These are phyloP conservation scores for Zaprionus nigranus DNA, from an alignment of 1,140 invertebrate genomes.

Conservation along the genomic window DNA sequence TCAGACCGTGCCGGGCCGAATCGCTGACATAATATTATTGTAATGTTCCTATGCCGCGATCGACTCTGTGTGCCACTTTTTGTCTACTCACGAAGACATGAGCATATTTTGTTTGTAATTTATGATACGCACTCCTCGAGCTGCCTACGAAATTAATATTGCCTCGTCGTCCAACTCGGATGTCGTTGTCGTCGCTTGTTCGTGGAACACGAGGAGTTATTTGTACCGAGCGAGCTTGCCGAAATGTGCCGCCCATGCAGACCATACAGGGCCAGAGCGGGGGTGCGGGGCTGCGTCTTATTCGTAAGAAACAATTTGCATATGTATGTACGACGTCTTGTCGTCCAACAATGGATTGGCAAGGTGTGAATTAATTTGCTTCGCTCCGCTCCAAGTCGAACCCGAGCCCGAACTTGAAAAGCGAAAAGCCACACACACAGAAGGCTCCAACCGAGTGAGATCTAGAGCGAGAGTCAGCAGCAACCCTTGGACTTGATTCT, in stretches of 20 bases:
- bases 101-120: constrained; percentile 81
- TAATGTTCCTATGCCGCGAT: constrained; percentile 57
- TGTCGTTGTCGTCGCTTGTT: constrained; percentile 10
- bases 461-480: constrained; percentile 9
- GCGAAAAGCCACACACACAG: constrained; percentile 67
- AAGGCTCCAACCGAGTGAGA: constrained; percentile 9
- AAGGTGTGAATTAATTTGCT: constrained; percentile 83
- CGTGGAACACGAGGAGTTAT: constrained; percentile 51
- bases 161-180: constrained; percentile 21
- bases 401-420: constrained; percentile 62
- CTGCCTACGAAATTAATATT: constrained; percentile 74
- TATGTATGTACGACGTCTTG: constrained; percentile 66
- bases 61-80: constrained; percentile 66
- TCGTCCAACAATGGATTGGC: constrained; percentile 78
- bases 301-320: constrained; percentile 82
- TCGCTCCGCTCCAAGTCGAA: constrained; percentile 59
- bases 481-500: constrained; percentile 67
- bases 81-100: constrained; percentile 77
- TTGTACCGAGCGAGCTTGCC: constrained; percentile 49
- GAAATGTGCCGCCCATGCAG: constrained; percentile 31
- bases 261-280: neutral
- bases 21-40: constrained; percentile 81
- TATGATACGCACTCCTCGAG: constrained; percentile 69
- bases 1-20: constrained; percentile 46
- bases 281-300: constrained; percentile 26